Evolutionary conservation across 2,797 vertebrate species (phyloP), one percentile per base, ranked within the genome.

Genomic region (Sandelia bainsii): DNA sequence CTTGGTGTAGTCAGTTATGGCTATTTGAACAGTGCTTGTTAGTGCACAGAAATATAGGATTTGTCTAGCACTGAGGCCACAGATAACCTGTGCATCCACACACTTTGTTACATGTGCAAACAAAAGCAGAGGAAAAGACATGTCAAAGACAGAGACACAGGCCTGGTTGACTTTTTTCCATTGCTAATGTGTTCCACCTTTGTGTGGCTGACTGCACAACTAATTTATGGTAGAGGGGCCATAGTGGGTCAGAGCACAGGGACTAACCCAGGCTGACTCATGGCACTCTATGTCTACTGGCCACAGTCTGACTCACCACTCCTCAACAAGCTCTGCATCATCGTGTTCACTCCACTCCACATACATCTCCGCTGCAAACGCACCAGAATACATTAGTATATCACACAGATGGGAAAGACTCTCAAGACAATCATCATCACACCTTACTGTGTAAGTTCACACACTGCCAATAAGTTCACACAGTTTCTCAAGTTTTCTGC

Each of bases 261-360:
- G 80, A 81, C 66, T 68, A 50, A 77, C 67, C 67, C 20, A 0
- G 40, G 42, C 77, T 92, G 87, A 91, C 81, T 91, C 91, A 92
- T 72, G 54, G 37, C 4, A 11, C 66, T 84, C 63, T 84, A 58
- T 76, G 76, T 83, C 71, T 69, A 56, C 75, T 39, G 69, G 66
- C 81, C 70, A 60, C 12, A 1, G 22, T 67, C 29, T 91, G 91
- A 91, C 80, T 89, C 90, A 92, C 63, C 39, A 2, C 63, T 68
- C 61, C 71, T 77, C 76, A 69, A 56, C 76, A 72, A 80, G 68
- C 72, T 53, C 71, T 48, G 53, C 64, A 56, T 29, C 80, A 37
- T 49, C 40, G 37, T 42, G 67, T 74, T 72, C 74, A 69, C 79
- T 82, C 86, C 79, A n/a, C n/a, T 77, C 75, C 85, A 77, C 87